Conservation (phyloP, 2,888 invertebrate species). For the Dinocampus coccinellae region DNA sequence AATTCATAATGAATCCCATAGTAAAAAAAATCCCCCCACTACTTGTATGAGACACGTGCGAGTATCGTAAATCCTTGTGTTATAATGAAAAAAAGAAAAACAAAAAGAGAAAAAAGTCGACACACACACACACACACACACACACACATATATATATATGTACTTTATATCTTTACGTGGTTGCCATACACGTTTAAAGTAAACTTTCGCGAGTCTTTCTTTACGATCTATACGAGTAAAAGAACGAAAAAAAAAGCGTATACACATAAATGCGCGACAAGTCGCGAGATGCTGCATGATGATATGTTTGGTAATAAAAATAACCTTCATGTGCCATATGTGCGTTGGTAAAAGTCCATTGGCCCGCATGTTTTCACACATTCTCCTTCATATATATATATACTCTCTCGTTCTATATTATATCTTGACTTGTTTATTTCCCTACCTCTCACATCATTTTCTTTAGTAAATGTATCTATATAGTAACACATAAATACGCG, state of each 20-base stretch:
- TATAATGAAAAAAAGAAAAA: constrained; percentile 5
- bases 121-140: too few relatives aligned
- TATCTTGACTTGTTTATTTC: not conserved
- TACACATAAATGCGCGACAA: constrained; percentile 23
- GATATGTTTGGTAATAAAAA: constrained; percentile 52
- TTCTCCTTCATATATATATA: constrained; percentile 23
- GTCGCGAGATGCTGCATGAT: constrained; percentile 28
- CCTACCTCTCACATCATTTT: not conserved
- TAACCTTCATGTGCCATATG: constrained; percentile 55
- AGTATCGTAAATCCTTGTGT: constrained; percentile 25
- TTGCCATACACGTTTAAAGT: constrained; percentile 12
- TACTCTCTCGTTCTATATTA: constrained; percentile 1
- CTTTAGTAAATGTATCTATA: not conserved
- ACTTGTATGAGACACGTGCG: too few relatives aligned
- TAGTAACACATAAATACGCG: not conserved
- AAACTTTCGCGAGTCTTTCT: constrained; percentile 24
- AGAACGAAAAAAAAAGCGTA: not conserved
- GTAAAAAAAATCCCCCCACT: too few relatives aligned
- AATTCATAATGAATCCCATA: too few relatives aligned
- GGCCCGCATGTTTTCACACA: constrained; percentile 50
- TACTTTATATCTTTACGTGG: not conserved
- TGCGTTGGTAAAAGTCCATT: constrained; percentile 55
- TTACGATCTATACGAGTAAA: constrained; percentile 21
- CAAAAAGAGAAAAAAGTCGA: too few relatives aligned
- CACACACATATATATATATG: not conserved